Base-by-base conservation (phyloP, 2,888 invertebrate species). In the Dione vanillae region DNA sequence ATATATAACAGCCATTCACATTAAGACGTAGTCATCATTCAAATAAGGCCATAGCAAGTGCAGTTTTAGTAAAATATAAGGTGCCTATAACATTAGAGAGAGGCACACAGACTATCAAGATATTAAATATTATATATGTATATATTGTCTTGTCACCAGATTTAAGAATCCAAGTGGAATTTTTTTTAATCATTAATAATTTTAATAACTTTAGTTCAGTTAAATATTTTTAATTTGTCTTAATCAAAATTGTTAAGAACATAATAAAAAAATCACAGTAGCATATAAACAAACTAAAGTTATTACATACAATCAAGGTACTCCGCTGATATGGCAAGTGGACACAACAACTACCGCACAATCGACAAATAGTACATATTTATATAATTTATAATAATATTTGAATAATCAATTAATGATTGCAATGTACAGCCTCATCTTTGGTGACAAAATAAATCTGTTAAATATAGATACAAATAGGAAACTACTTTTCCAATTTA, bases 41-140 rank as follows among this genome's bases (percentile, higher is more conserved):
- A 88, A 89, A 88, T 90, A 92, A 91, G 91, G 91, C 91, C 87
- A 86, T 89, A 86, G 83, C 83, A 73, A 80, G 82, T 87, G 85
- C 85, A 82, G 77, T 83, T 75, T 80, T 80, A 80, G 66, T 72
- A 67, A 65, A 74, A 77, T 81, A 79, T 82, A 84, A 79, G 85
- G 70, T 70, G 73, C 67, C 59, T 20, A 51, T 66, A 43, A 68
- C 51, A 65, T 51, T 69, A 66, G 52, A 62, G 72, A 79, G 82
- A 89, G 85, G 83, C 89, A 90, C 89, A 83, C n/a, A n/a, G n/a
- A n/a, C 78, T 77, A 77, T 81, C 70, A 82, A 85, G 78, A 75
- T 82, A 80, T 78, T 75, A 78, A 77, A 82, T 81, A 84, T 75
- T 84, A 83, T 82, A 81, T 52, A 83, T n/a, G n/a, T 80, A 82